Base-by-base conservation (phyloP, 2,113 vertebrate species). In the Cyprinodon tularosa region DNA sequence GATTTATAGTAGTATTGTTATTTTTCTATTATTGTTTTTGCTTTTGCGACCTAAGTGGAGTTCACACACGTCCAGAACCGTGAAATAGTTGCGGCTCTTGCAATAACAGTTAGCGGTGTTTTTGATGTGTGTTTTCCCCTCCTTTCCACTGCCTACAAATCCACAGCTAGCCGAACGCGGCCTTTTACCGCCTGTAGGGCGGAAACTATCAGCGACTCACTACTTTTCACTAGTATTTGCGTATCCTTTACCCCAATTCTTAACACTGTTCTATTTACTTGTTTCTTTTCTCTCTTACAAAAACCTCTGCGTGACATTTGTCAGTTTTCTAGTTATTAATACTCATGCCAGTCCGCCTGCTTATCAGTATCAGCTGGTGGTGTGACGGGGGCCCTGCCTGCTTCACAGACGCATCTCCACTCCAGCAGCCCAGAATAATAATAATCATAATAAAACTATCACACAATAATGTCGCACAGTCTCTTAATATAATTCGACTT, bases 141-240 rank as follows among this genome's bases (percentile, higher is more conserved):
- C 45, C 48, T 80, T 14, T 10, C 60, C 66, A 12, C 57, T 65
- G 73, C 14, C 76, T 73, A 64, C 77, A 64, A 84, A 85, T 72
- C 20, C 71, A 44, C 71, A 73, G 80, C 77, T 73, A 9, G 64
- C 69, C 61, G 73, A 86, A 77, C 79, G 86, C 83, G 90, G 91
- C 89, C 91, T 85, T 80, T 66, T 17, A 40, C 75, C 37, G 61
- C n/a, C 82, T 87, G 88, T 88, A 77, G 7, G 62, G 80, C 81
- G 80, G 85, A 90, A 57, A 78, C 81, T 84, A 36, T 1, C 10
- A 20, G 17, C 38, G 15, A 44, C 71, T 13, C 6, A 47, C 2
- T 14, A 36, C 1, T 12, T 65, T 29, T 39, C 4, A 17, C 59
- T 71, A 11, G 66, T 13, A 70, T 50, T 68, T 44, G 20, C 29